Evolutionary conservation across 2,797 vertebrate genomes (phyloP).

Genomic region (Rhincodon typus): DNA sequence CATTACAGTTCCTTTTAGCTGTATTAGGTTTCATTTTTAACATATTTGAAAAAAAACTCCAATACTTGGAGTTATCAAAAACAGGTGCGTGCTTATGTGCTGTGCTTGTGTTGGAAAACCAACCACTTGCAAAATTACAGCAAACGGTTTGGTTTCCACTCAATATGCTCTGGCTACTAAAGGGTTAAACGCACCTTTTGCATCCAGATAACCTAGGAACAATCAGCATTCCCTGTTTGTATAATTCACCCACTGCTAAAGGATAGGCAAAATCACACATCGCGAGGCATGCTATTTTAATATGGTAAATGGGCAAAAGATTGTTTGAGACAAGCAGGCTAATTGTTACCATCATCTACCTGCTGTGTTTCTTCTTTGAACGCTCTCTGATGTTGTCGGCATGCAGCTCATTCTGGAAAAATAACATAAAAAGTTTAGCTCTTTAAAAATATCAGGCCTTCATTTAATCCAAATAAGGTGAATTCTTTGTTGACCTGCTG

Average conservation of each 20-base stretch:
- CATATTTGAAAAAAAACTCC: neutral
- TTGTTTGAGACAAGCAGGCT: neutral
- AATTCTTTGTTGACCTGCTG: neutral
- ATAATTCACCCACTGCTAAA: neutral
- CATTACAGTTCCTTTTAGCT: neutral
- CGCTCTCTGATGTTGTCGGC: neutral
- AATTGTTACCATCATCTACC: constrained; percentile 12
- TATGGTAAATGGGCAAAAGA: neutral
- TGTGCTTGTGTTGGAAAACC: neutral
- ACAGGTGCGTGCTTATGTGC: neutral
- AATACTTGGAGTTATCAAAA: neutral
- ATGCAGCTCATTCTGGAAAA: neutral
- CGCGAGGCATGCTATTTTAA: neutral
- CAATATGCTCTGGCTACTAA: neutral
- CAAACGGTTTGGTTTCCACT: neutral
- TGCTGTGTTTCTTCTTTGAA: neutral
- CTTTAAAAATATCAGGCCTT: constrained; percentile 23
- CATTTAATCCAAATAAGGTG: constrained; percentile 12
- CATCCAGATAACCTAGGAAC: neutral
- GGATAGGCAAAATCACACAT: too few relatives aligned
- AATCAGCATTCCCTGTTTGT: neutral
- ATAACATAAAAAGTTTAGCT: too few relatives aligned
- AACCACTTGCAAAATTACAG: neutral
- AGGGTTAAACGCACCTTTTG: neutral
- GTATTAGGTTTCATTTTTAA: neutral